phyloP scores from a whole-genome alignment of 2,113 vertebrate species.

The Pachycephala philippinensis region DNA sequence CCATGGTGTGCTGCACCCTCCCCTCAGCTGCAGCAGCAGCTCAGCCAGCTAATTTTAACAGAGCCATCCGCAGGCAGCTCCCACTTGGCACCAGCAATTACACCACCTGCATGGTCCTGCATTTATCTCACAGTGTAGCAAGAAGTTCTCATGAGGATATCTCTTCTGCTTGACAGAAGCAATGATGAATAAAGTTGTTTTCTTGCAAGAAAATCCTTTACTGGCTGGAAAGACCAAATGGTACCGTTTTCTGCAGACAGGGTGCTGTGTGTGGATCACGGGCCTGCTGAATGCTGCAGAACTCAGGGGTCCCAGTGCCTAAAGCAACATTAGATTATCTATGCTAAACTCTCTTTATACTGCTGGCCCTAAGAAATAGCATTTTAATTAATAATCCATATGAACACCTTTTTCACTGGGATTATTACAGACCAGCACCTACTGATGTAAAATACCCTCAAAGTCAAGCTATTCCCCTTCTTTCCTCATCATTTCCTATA shows the following conservation, averaged over 20 bases:
- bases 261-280: accelerated
- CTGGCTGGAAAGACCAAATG: background rate
- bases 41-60: background rate
- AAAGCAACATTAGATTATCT: background rate
- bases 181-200: background rate
- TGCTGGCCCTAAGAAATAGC: background rate
- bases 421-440: background rate
- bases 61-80: background rate
- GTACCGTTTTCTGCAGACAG: background rate
- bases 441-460: background rate
- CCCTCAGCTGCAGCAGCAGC: background rate
- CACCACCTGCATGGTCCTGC: background rate
- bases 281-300: background rate
- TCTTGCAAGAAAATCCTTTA: background rate
- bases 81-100: background rate
- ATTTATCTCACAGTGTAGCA: background rate
- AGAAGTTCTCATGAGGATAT: background rate
- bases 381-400: background rate
- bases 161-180: background rate
- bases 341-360: background rate
- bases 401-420: background rate
- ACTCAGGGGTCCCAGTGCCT: background rate
- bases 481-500: background rate
- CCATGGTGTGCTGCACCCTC: accelerated
- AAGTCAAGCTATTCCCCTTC: background rate